A percentile compares a stretch with the other conserved stretches of the same genome.
Conservation (phyloP, 1,140 invertebrate genomes). For the Melitaea cinxia region DNA sequence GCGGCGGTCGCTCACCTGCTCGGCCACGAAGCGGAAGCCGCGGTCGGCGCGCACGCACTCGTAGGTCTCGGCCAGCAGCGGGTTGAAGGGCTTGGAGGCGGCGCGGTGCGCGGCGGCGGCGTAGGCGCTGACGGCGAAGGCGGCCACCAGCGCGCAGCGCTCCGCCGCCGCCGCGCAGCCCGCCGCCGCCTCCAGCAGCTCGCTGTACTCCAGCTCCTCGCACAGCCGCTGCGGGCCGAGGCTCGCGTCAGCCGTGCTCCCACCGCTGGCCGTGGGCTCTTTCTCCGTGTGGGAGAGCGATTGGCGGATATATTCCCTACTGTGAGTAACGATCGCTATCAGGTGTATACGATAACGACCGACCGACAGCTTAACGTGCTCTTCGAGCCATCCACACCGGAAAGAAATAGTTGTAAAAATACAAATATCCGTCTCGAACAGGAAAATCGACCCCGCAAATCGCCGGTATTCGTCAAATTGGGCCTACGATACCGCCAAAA, state of each 20-base stretch:
- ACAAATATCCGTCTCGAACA: no score
- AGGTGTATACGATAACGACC: no score
- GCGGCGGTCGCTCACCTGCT: slow-evolving; percentile 62
- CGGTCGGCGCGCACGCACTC: slow-evolving; percentile 90
- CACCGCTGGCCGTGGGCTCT: no score
- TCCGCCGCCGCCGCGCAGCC: slow-evolving; percentile 85
- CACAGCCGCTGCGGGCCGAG: slow-evolving; percentile 84
- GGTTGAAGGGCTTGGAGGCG: slow-evolving; percentile 94
- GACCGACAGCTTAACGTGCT: no score
- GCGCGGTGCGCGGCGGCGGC: slow-evolving; percentile 89
- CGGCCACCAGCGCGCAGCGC: slow-evolving; percentile 89
- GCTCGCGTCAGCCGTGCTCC: background rate
- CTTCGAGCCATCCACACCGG: no score
- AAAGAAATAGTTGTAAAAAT: no score
- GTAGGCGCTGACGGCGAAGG: slow-evolving; percentile 93
- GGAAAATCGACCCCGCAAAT: no score
- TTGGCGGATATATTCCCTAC: no score
- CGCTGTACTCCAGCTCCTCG: slow-evolving; percentile 93
- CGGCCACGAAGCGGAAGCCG: slow-evolving; percentile 86
- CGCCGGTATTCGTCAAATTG: no score
- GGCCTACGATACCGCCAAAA: no score
- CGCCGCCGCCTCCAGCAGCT: slow-evolving; percentile 89
- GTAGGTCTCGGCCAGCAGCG: slow-evolving; percentile 92
- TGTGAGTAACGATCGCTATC: no score
- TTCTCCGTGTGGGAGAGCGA: no score